These are phyloP conservation scores for Tychaedon coryphoeus DNA, from an alignment of 2,113 vertebrate species.

Conservation along the genomic window DNA sequence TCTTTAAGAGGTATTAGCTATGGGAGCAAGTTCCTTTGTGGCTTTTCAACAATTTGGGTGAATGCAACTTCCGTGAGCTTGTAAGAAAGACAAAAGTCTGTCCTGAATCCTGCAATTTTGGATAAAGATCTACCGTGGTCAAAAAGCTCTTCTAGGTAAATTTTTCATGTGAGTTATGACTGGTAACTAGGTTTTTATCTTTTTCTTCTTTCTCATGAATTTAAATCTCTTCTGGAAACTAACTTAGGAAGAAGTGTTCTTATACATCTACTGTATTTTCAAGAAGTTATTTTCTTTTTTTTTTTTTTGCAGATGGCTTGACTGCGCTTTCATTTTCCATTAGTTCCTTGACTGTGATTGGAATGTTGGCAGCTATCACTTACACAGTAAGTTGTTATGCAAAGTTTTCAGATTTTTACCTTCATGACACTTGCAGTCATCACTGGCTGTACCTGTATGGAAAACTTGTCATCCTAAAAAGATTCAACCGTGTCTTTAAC, in stretches of 20 bases:
- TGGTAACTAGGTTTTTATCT: neutral
- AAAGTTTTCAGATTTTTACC: neutral
- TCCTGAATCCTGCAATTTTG: neutral
- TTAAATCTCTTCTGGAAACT: neutral
- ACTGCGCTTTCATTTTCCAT: conserved; percentile 94
- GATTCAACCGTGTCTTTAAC: neutral
- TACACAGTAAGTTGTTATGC: conserved; percentile 89
- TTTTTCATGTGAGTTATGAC: neutral
- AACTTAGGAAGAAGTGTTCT: neutral
- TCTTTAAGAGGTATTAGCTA: neutral
- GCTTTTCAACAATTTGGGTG: neutral
- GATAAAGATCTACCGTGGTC: neutral
- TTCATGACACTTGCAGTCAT: neutral
- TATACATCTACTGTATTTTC: neutral
- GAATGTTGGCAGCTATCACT: conserved; percentile 97
- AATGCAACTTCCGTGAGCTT: neutral
- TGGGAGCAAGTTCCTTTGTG: neutral
- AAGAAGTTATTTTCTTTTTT: neutral
- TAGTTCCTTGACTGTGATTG: conserved; percentile 95
- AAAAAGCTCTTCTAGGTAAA: neutral
- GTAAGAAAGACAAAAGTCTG: neutral
- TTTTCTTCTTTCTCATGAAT: neutral
- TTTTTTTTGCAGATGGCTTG: conserved; percentile 84
- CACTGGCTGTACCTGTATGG: accelerated
- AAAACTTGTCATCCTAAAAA: neutral